Evolutionary conservation across 2,113 vertebrate species (phyloP), one percentile per base, ranked within the genome.

Genomic region (Nothocercus julius): DNA sequence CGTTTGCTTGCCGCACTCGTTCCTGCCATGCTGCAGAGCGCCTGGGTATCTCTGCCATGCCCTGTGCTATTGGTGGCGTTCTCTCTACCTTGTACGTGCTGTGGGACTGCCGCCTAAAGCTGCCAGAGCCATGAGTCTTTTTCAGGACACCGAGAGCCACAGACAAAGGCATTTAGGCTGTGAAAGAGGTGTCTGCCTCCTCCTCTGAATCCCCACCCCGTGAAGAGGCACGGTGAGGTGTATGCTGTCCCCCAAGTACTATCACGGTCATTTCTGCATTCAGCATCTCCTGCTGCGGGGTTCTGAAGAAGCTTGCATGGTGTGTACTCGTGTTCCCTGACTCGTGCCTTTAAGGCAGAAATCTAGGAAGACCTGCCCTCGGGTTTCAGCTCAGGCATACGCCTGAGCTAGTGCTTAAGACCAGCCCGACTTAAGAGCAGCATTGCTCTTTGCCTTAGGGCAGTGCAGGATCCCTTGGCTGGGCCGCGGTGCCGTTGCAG

Each of bases 1-100:
- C 67, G 61, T 92, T 94, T 74, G 82, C 90, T 96, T 93, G 87
- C 93, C 34, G 45, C 95, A 93, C 93, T 79, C 81, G n/a, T 93
- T 95, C 18, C 20, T 86, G 64, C 44, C 96, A 92, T 79, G 47
- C 21, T 80, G 53, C 94, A 95, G 87, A 93, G 87, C 66, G 78
- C 88, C 87, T 82, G 66, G 84, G 49, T 90, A 40, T 66, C 79
- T 87, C 90, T 90, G 69, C 95, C 87, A 27, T 79, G 53, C 64
- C 90, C 84, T 72, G 36, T 79, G 34, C 66, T 75, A 53, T 25
- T 69, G 59, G 30, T 63, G 88, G 70, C 88, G 24, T 93, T 90
- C 78, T 97, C 70, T 82, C 56, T 94, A 82, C 81, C 76, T 85
- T 97, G 85, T 89, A 87, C 62, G 24, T 95, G 59, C 36, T 64